These are phyloP conservation scores for Limnephilus auricula DNA, from an alignment of 2,888 invertebrate genomes.

Conservation along the genomic window DNA sequence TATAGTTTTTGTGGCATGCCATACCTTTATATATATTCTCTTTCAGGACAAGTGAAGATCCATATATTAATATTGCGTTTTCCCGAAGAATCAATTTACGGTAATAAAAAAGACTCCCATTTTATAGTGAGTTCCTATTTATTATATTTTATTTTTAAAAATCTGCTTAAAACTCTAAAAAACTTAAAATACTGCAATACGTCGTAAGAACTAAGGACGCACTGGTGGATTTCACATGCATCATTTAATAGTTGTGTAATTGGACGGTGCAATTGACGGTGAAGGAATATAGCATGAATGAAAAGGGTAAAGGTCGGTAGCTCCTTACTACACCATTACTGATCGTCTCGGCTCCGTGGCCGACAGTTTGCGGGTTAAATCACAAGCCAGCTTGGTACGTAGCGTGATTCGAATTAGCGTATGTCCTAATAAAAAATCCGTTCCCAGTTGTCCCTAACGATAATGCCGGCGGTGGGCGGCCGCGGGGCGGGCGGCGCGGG, in stretches of 20 bases:
- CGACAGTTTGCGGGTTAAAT: constrained; percentile 41
- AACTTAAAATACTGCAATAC: too few species aligned
- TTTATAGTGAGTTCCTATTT: too few species aligned
- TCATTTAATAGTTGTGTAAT: neutral
- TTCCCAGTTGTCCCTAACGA: constrained; percentile 57
- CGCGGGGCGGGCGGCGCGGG: neutral
- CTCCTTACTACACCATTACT: neutral
- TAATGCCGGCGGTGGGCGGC: constrained; percentile 29
- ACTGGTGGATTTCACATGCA: neutral
- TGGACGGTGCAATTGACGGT: neutral
- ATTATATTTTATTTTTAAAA: too few species aligned
- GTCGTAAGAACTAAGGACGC: neutral
- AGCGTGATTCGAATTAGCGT: constrained; percentile 53
- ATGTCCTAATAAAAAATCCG: constrained; percentile 57
- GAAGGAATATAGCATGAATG: neutral
- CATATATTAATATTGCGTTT: too few species aligned
- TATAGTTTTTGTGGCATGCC: too few species aligned
- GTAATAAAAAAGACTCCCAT: too few species aligned
- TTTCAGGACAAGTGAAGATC: too few species aligned
- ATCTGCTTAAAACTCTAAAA: too few species aligned
- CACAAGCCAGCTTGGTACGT: constrained; percentile 44
- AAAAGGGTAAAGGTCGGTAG: neutral
- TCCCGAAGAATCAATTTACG: too few species aligned
- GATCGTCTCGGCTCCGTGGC: neutral
- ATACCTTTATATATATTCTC: too few species aligned